A percentile compares a stretch with the other conserved stretches of the same genome.
Conservation (phyloP, 1,140 invertebrate genomes). For the Reticulitermes speratus region DNA sequence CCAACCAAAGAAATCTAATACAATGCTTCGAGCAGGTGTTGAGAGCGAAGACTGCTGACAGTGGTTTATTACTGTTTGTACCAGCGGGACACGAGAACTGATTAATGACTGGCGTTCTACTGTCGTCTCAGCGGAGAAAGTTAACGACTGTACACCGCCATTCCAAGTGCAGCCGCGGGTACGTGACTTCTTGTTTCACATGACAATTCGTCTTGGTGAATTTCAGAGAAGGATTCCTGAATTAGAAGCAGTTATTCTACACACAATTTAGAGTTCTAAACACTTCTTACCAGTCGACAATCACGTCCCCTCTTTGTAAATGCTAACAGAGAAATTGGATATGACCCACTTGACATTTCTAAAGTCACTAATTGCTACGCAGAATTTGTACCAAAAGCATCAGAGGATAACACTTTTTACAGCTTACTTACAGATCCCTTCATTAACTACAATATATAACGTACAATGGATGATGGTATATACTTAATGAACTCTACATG, state of each 20-base stretch:
- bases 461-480: no score
- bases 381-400: no score
- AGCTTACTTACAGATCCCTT: no score
- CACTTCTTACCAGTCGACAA: background rate
- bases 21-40: background rate
- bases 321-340: background rate
- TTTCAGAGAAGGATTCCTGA: background rate
- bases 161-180: background rate
- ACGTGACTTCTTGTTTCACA: constrained; percentile 11
- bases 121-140: background rate
- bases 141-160: background rate
- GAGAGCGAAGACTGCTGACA: background rate
- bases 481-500: no score
- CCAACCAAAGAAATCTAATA: no score
- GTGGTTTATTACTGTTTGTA: background rate
- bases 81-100: background rate
- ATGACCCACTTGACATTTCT: background rate
- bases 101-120: background rate
- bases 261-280: background rate
- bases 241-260: background rate
- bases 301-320: background rate
- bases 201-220: background rate
- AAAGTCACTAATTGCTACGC: no score
- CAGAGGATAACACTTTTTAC: no score
- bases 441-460: no score